Base-by-base conservation (phyloP, 2,888 invertebrate species). In the Toxonevra muliebris region DNA sequence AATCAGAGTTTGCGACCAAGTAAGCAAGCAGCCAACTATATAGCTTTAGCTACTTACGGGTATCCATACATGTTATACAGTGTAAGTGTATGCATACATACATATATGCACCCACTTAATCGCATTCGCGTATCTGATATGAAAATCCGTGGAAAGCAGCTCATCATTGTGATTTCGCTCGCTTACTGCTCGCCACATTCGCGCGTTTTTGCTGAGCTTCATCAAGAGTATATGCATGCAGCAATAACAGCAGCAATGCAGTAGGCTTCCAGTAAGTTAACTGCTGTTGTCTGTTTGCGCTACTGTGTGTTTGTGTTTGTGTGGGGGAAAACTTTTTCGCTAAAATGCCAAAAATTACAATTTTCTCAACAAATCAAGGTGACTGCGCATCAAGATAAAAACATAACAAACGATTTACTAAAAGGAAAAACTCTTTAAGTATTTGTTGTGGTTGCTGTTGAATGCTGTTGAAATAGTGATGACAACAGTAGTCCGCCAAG, bases 361-460 rank as follows among this genome's bases (percentile, higher is more conserved):
- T 80, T 80, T 80, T 79, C 79, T 77, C 82, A 81, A 81, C 82
- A 80, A 80, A 82, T 82, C 82, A 80, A 81, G 80, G 81, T 81
- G 82, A 80, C 82, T 80, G 79, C 79, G 78, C 82, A 80, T 82
- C 82, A 79, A 81, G 80, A 80, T 80, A 80, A 81, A 80, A 80
- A 79, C 81, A 81, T 81, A 81, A 82, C 79, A 80, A 80, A 80
- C 82, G 82, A 82, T 80, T 80, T 80, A 70, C 67, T 71, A 69
- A 74, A 69, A 58, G 52, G 40, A 65, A 52, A 52, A 65, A 65
- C 58, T 52, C 52, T 41, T 30, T 7, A 30, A 30, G 30, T 30
- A 30, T 30, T 57, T 64, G 55, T 48, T 65, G 59, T 52, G 52
- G 58, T 30, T 41, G 64, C 50, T 41, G 50, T 13, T 45, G 11